These are phyloP conservation scores for Carettochelys insculpta DNA, from an alignment of 2,113 vertebrate genomes.

Conservation along the genomic window DNA sequence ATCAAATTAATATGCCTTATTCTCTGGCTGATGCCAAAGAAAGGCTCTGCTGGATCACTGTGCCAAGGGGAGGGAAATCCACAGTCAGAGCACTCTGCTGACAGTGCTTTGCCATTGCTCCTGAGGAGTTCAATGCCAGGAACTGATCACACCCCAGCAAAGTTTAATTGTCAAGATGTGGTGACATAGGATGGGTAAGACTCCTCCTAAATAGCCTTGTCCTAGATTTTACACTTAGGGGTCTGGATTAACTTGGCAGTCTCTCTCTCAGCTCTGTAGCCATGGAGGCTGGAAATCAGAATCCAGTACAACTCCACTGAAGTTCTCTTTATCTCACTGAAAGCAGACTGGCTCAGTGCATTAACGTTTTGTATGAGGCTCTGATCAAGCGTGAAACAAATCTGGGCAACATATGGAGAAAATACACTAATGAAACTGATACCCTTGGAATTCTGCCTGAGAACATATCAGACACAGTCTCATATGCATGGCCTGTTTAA, in stretches of 20 bases:
- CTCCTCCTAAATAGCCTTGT: neutral
- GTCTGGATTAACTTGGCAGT: neutral
- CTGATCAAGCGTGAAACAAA: neutral
- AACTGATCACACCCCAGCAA: neutral
- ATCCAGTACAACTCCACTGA: neutral
- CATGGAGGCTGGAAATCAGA: neutral
- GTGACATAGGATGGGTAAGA: neutral
- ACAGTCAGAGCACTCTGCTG: neutral
- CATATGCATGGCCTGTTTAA: neutral
- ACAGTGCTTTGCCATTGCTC: neutral
- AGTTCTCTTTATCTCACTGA: neutral
- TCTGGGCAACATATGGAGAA: neutral
- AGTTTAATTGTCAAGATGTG: neutral
- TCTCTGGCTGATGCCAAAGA: neutral
- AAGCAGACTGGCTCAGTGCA: neutral
- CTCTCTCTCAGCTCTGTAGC: neutral
- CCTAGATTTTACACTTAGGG: neutral
- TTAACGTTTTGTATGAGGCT: neutral
- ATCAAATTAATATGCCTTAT: neutral
- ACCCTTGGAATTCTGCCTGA: neutral
- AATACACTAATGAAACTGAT: neutral
- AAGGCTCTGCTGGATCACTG: neutral
- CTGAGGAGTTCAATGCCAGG: neutral
- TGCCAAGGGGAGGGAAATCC: neutral
- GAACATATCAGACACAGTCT: neutral